Base-by-base conservation (phyloP, 2,797 vertebrate genomes). In the Sparidentex hasta region DNA sequence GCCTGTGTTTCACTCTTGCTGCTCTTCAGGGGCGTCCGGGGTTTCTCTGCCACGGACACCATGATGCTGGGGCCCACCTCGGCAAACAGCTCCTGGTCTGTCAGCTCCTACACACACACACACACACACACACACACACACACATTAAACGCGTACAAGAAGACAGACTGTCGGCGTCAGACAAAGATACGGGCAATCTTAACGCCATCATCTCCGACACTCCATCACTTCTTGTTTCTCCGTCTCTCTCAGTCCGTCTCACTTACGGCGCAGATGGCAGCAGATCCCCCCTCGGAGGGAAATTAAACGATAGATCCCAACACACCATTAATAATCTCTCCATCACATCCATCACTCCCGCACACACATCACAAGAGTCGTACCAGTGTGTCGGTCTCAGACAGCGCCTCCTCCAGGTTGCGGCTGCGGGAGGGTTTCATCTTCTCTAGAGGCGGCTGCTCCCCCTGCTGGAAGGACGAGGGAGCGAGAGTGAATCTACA, bases 21-120 rank as follows among this genome's bases (percentile, higher is more conserved):
- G 80, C 84, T 95, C 91, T 97, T 97, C 93, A 97, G 82, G 18
- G 97, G 97, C 0, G 97, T 97, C 74, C 95, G 96, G 62, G 96
- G 93, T 93, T 97, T 97, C 78, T 97, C 97, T 1, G 96, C 95
- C 78, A 93, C 94, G 0, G 95, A 96, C 74, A 97, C 96, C 0
- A 84, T 93, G 79, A 97, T 96, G 83, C 94, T 95, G 18, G 96
- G 94, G 12, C 94, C 94, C 2, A 92, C 76, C 20, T 97, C 97
- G 0, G 92, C 90, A 61, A 95, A 95, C 79, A 94, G 85, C 86
- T 97, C 97, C 91, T 96, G 96, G 64, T 97, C 96, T 0, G 94
- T 95, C 14, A 95, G 82, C 82, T 97, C 96, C 96, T 97, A 62
- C 58, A 83, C 75, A 78, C 57, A 72, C 65, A 85, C 67, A 80